Conservation (phyloP, 1,140 invertebrate species). For the Lasaia peninsularis region DNA sequence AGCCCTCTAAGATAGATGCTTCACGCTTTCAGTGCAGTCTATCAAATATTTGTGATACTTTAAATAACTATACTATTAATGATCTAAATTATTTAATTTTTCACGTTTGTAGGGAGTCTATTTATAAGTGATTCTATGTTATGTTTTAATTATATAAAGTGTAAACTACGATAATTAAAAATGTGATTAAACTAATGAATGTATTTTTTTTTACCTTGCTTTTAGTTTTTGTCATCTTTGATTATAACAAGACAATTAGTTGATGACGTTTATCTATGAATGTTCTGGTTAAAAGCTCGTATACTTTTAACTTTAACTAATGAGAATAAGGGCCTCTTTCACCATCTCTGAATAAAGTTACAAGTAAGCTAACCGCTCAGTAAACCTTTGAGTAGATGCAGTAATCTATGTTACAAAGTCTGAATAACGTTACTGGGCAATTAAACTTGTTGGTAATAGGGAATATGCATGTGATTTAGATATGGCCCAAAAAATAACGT, state of each 20-base stretch:
- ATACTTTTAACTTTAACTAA: too few relatives aligned
- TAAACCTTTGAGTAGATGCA: too few relatives aligned
- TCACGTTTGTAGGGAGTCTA: slow-evolving; percentile 70
- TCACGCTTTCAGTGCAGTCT: slow-evolving; percentile 66
- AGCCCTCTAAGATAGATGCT: slow-evolving; percentile 47
- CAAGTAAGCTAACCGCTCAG: too few relatives aligned
- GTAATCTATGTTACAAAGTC: too few relatives aligned
- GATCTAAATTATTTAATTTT: slow-evolving; percentile 77
- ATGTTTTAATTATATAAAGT: slow-evolving; percentile 58
- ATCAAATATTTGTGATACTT: slow-evolving; percentile 75
- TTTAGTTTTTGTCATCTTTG: not conserved
- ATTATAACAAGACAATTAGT: not conserved
- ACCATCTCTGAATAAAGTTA: too few relatives aligned
- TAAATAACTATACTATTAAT: slow-evolving; percentile 71
- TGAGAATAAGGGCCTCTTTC: too few relatives aligned
- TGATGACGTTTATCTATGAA: too few relatives aligned
- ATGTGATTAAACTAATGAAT: slow-evolving; percentile 50
- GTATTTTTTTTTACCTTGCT: slow-evolving; percentile 18
- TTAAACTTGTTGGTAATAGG: too few relatives aligned
- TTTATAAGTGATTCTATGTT: slow-evolving; percentile 63
- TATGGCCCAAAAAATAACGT: too few relatives aligned
- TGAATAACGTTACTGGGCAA: too few relatives aligned
- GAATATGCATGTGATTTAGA: too few relatives aligned
- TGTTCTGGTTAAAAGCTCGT: too few relatives aligned
- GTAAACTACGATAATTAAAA: slow-evolving; percentile 63